Evolutionary conservation across 2,797 vertebrate species (phyloP).

Genomic region (Naso thynnoides): DNA sequence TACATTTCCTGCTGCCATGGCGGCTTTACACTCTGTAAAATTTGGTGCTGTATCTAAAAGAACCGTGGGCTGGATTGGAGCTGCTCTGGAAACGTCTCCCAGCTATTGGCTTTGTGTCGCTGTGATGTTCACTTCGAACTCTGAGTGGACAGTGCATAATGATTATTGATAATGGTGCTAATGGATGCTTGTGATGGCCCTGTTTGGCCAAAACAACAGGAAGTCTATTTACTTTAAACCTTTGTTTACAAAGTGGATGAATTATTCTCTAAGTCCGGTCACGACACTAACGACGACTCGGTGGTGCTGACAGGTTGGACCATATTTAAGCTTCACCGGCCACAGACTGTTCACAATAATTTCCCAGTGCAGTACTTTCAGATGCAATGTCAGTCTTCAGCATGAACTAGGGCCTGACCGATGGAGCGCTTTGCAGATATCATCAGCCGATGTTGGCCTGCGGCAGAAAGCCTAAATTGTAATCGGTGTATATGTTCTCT

Average conservation of each 20-base stretch:
- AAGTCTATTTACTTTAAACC: no score
- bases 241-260: neutral
- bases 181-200: neutral
- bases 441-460: no score
- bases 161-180: neutral
- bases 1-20: no score
- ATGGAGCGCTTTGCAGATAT: no score
- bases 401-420: no score
- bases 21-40: slow-evolving; percentile 6
- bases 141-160: neutral
- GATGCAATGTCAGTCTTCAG: neutral
- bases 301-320: neutral
- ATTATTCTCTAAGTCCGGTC: neutral
- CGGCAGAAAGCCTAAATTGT: no score
- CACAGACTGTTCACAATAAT: neutral
- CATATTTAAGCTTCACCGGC: neutral
- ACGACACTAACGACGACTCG: neutral
- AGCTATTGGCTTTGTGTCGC: neutral
- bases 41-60: slow-evolving; percentile 24
- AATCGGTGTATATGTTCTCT: no score
- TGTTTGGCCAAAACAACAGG: neutral
- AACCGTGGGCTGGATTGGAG: neutral
- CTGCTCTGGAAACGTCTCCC: neutral
- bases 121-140: neutral
- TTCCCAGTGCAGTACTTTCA: neutral